Evolutionary conservation across 1,140 invertebrate genomes (phyloP).

Genomic region (Aphaenogaster ashmeadi): DNA sequence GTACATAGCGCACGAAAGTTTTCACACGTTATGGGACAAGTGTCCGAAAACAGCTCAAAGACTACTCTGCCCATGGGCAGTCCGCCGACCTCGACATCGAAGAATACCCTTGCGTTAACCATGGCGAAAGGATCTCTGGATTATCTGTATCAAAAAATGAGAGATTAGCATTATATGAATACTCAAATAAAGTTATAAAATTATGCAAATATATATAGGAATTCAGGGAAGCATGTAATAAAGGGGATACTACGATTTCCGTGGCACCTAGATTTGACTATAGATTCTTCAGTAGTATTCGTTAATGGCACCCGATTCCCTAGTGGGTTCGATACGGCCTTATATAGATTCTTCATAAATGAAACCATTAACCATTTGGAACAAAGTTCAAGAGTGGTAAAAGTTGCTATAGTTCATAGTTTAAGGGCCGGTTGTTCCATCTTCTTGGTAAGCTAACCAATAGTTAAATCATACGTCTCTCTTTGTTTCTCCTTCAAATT

Average conservation of each 20-base stretch:
- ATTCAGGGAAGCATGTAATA: background rate
- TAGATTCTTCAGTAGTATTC: too few species aligned
- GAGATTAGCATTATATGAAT: background rate
- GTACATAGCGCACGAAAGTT: conserved; percentile 99
- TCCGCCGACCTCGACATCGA: conserved; percentile 97
- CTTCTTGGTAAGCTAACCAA: too few species aligned
- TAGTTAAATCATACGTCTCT: too few species aligned
- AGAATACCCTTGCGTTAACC: conserved; percentile 90
- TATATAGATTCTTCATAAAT: too few species aligned
- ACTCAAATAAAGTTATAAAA: background rate
- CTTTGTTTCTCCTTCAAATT: too few species aligned
- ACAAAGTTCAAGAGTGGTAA: too few species aligned
- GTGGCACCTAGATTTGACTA: background rate
- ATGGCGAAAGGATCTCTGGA: conserved; percentile 59
- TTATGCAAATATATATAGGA: background rate
- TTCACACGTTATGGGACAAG: conserved; percentile 99
- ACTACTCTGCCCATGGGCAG: conserved; percentile 97
- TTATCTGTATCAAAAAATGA: conserved; percentile 23
- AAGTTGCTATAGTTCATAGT: too few species aligned
- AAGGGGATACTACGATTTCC: background rate
- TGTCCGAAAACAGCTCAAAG: conserved; percentile 98
- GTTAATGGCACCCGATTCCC: too few species aligned
- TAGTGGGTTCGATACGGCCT: too few species aligned
- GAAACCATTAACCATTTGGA: too few species aligned
- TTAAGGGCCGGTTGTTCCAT: too few species aligned